phyloP scores from a whole-genome alignment of 2,113 vertebrate species.

The Mustela lutreola region DNA sequence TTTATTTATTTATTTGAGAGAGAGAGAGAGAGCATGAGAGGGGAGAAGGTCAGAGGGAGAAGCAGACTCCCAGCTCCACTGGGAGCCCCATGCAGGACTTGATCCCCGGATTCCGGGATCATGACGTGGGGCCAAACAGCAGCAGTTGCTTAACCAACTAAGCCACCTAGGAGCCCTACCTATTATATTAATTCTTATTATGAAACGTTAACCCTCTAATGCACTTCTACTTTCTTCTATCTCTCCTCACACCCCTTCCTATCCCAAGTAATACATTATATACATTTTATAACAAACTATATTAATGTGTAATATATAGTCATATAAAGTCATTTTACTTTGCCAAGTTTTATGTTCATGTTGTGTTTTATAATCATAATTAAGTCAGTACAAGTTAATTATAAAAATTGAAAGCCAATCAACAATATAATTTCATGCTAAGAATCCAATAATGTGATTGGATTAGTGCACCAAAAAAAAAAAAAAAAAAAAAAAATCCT shows the following conservation, averaged over 20 bases:
- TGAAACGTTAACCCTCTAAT: slow-evolving; percentile 36
- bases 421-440: not conserved
- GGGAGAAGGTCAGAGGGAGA: no score
- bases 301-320: not conserved
- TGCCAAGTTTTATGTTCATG: not conserved
- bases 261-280: not conserved
- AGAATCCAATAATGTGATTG: not conserved
- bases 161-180: not conserved
- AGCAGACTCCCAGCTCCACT: no score
- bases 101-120: no score
- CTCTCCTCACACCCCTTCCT: not conserved
- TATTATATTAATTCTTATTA: not conserved
- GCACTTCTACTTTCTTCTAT: not conserved
- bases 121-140: no score
- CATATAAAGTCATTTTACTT: slow-evolving; percentile 1
- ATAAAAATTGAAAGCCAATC: slow-evolving; percentile 8
- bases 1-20: no score
- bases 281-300: not conserved
- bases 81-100: no score
- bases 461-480: not conserved
- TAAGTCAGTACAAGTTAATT: not conserved
- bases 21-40: no score
- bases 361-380: not conserved
- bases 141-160: no score
- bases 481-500: not conserved